Conservation (phyloP, 2,113 vertebrate species). For the Leucopsar rothschildi region DNA sequence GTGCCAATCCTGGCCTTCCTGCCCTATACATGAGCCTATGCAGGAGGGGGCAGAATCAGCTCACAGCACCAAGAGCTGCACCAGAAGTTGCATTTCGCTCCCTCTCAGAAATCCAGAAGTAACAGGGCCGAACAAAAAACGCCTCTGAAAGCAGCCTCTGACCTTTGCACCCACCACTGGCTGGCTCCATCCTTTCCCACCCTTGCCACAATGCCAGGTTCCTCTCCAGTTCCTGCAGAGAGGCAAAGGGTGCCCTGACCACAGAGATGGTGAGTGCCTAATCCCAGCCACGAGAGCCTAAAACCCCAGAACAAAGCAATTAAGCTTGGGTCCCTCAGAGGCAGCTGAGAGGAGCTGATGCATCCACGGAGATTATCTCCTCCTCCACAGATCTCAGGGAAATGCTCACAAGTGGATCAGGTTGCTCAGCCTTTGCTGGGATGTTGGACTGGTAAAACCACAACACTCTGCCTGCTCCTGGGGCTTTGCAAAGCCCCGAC, state of each 20-base stretch:
- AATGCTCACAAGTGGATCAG: neutral
- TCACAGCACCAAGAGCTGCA: neutral
- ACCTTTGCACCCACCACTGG: neutral
- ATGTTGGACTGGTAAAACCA: neutral
- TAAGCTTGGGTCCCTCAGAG: neutral
- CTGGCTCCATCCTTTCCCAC: neutral
- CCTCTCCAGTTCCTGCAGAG: neutral
- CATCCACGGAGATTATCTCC: neutral
- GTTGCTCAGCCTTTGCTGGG: neutral
- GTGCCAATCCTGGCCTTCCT: neutral
- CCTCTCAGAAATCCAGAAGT: neutral
- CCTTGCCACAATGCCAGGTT: neutral
- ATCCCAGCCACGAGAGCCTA: constrained; percentile 44
- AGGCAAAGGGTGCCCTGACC: neutral
- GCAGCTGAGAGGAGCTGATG: neutral
- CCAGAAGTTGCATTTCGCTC: neutral
- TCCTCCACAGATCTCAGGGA: neutral
- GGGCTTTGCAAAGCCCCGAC: neutral
- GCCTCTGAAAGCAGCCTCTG: neutral
- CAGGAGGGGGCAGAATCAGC: neutral
- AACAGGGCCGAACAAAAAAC: neutral
- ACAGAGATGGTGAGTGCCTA: neutral
- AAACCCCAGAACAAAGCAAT: constrained; percentile 45
- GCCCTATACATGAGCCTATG: neutral
- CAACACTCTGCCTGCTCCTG: neutral